A percentile compares a stretch with the other conserved stretches of the same genome.
Conservation (phyloP, 2,797 vertebrate genomes). For the Melanotaenia pygmaea region DNA sequence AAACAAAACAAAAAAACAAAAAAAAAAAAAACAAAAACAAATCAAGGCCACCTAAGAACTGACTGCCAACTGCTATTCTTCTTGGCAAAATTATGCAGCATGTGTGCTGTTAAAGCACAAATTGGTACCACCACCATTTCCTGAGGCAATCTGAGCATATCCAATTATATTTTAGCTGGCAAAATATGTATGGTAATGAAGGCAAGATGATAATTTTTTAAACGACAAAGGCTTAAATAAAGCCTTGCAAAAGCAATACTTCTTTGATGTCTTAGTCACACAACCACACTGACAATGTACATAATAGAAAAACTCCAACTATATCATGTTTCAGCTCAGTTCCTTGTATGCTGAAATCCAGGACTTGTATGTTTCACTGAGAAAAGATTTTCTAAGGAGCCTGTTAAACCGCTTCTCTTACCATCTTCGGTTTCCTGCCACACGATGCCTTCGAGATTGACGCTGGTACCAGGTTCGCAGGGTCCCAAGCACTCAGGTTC, state of each 20-base stretch:
- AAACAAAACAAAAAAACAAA: constrained; percentile 35
- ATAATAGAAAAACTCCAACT: constrained; percentile 7
- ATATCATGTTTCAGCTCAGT: constrained; percentile 5
- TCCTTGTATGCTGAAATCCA: constrained; percentile 7
- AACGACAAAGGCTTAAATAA: constrained; percentile 26
- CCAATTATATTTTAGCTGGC: constrained; percentile 55
- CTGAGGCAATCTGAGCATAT: constrained; percentile 45
- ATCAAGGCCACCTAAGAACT: constrained; percentile 70
- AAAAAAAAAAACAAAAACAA: constrained; percentile 17
- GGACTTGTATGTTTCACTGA: constrained; percentile 19
- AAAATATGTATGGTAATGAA: constrained; percentile 53
- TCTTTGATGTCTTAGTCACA: constrained; percentile 32
- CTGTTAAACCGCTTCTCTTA: constrained; percentile 76
- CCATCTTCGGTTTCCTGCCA: constrained; percentile 99
- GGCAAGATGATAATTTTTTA: constrained; percentile 26
- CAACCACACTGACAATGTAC: constrained; percentile 10
- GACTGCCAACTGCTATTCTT: constrained; percentile 63
- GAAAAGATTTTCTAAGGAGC: constrained; percentile 6
- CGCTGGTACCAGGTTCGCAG: constrained; percentile 97
- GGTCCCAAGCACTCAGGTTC: constrained; percentile 98
- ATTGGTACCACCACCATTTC: constrained; percentile 49
- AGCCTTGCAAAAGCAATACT: constrained; percentile 27
- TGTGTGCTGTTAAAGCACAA: constrained; percentile 51
- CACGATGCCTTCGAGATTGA: constrained; percentile 98
- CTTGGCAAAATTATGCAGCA: constrained; percentile 54